Evolutionary conservation across 2,113 vertebrate genomes (phyloP), one percentile per base, ranked within the genome.

Genomic region (Muscicapa adusta): DNA sequence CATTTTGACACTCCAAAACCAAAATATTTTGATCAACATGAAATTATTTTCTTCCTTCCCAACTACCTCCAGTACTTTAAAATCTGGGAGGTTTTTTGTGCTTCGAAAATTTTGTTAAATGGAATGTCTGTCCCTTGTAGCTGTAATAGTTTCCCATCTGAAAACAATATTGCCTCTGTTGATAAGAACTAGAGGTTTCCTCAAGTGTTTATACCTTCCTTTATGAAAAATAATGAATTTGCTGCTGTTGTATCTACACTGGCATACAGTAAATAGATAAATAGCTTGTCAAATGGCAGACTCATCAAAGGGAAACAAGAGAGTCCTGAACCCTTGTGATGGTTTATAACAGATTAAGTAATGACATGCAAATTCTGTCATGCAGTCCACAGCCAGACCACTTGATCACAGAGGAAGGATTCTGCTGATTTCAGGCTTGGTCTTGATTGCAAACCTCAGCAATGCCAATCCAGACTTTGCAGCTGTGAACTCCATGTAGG

Each of bases 301-400:
- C 62, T 68, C 87, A 80, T 85, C 92, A 94, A 72, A 91, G 73
- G 63, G 68, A 84, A 91, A 85, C 79, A 67, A 76, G 83, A 77
- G 75, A 87, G 38, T 53, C 74, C 62, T 80, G 78, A 73, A 42
- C 85, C 84, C 89, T 88, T 73, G 78, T 66, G 91, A 73, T 17
- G 45, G 82, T 73, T 91, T 89, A n/a, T 10, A 84, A 22, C 65
- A 91, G 77, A 94, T 95, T 86, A 96, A 97, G 57, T 61, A 96
- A 96, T 65, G 85, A 94, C 91, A 94, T 89, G 87, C 87, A 92
- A 94, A 95, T 95, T 91, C 83, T 61, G 71, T 43, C 86, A 74
- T 1, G 2, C 45, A 77, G 67, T 8, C 92, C 73, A 12, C 84
- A 95, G 93, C 70, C 90, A 93, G 93, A 58, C 58, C 78, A 60